Evolutionary conservation across 2,113 vertebrate species (phyloP).

Genomic region (Miniopterus natalensis): DNA sequence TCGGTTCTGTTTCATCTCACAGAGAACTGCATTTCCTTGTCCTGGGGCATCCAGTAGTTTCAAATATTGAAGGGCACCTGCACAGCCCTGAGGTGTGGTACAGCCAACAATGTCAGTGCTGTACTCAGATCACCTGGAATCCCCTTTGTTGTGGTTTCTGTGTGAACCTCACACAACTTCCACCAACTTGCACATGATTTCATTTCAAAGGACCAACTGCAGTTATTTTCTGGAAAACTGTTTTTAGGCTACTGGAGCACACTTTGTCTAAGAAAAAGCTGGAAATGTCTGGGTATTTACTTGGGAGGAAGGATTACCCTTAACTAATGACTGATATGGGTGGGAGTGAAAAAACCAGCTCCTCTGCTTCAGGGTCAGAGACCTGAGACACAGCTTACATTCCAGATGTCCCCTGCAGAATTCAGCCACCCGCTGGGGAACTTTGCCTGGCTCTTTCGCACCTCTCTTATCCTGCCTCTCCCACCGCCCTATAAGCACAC

Average conservation of each 20-base stretch:
- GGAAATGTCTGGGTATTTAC: not conserved
- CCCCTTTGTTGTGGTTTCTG: not conserved
- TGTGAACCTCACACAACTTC: not conserved
- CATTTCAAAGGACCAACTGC: not conserved
- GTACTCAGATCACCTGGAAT: not conserved
- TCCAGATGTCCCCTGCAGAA: not conserved
- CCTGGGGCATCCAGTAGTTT: not conserved
- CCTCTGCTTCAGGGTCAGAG: not conserved
- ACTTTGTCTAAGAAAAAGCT: not conserved
- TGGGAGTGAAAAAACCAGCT: not conserved
- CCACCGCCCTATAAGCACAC: not conserved
- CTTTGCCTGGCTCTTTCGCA: not conserved
- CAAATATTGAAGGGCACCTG: not conserved
- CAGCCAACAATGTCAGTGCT: not conserved
- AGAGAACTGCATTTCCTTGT: not conserved
- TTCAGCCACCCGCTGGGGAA: not conserved
- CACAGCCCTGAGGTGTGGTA: not conserved
- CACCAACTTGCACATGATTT: not conserved
- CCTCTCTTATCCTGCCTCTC: not conserved
- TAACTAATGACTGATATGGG: not conserved
- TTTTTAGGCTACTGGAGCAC: not conserved
- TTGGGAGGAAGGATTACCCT: not conserved
- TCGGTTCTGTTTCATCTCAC: not conserved
- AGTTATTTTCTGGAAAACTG: conserved; percentile 1
- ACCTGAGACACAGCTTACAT: not conserved